Conservation (phyloP, 2,113 vertebrate genomes). For the Pelecanus crispus region DNA sequence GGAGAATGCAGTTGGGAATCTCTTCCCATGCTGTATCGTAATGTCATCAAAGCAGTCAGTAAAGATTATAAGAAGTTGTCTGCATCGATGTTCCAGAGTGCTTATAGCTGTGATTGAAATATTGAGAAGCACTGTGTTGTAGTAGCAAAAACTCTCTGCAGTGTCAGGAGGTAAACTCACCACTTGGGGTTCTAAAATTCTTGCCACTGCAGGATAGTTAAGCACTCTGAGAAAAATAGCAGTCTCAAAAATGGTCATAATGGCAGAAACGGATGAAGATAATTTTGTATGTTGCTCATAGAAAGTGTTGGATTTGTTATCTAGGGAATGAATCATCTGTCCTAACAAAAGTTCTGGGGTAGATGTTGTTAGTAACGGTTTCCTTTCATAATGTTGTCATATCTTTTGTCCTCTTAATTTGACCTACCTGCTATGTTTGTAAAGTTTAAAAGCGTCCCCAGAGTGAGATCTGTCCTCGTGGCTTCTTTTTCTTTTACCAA, state of each 20-base stretch:
- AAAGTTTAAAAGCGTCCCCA: not conserved
- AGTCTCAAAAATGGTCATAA: not conserved
- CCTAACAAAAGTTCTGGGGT: not conserved
- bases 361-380: not conserved
- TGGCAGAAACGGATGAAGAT: not conserved
- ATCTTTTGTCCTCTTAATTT: not conserved
- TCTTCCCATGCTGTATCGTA: not conserved
- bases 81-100: not conserved
- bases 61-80: not conserved
- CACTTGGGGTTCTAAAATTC: not conserved
- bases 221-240: not conserved
- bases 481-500: not conserved
- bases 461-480: not conserved
- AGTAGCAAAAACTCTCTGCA: not conserved
- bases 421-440: not conserved
- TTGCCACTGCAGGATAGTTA: not conserved
- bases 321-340: not conserved
- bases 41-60: not conserved
- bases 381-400: not conserved
- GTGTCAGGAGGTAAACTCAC: not conserved
- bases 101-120: not conserved
- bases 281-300: not conserved
- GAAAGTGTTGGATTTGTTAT: not conserved
- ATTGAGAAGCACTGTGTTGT: not conserved
- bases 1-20: not conserved